Base-by-base conservation (phyloP, 1,140 invertebrate species). In the Camponotus vicinus region DNA sequence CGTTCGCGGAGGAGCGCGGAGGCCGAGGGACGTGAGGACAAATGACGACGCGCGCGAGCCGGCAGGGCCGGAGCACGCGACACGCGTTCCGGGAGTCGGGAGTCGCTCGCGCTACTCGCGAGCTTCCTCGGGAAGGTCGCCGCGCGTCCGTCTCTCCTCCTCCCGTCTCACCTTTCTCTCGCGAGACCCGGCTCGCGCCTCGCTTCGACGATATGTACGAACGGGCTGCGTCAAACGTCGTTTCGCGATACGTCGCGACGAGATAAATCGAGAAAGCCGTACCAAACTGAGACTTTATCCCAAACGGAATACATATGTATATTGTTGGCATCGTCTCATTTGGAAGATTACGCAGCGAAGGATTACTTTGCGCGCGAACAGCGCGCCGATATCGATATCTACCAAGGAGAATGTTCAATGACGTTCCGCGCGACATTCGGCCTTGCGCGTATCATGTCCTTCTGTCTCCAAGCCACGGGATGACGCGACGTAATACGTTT, bases 1-100 rank as follows among this genome's bases (percentile, higher is more conserved):
- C 55, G 52, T 61, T 82, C 79, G 57, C 40, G 63, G 76, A 34
- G 45, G 84, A 71, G 67, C 34, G 77, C 27, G 32, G 78, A 34
- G 37, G 6, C 52, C 32, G 78, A 40, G 79, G 67, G 52, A 59
- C 40, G 37, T 61, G 89, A 90, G 89, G 86, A 87, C 88, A 88
- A 90, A 90, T 88, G 88, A 90, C 78, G 88, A 90, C 67, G 80
- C 88, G 89, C 86, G 88, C 89, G 89, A 90, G 88, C 88, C 89
- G 69, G 78, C 89, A 90, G 89, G 89, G 86, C 88, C 89, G 89
- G 88, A 85, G 76, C 88, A 90, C 79, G 88, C 88, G 89, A 88
- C 88, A 78, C 64, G 64, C 80, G 88, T 87, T 80, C 57, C 59
- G 49, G 61, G 70, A 85, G 69, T 61, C 59, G 49, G 61, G 70